Percentiles rank a stretch among this genome's conserved stretches.
These are phyloP conservation scores for Mesopsocus fuscifrons DNA, from an alignment of 2,888 invertebrate genomes.

Conservation along the genomic window DNA sequence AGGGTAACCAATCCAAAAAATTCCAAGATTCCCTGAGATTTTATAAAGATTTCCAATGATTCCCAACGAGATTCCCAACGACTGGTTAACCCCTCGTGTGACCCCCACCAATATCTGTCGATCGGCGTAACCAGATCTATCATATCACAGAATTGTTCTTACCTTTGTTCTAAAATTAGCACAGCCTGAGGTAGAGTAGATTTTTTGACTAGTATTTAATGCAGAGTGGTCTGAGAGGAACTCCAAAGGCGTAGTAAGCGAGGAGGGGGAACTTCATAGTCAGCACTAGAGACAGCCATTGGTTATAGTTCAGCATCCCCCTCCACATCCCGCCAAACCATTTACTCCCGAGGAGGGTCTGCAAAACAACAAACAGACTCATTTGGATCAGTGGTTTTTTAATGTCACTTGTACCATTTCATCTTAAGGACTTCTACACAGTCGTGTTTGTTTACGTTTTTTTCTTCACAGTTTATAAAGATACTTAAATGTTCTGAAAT, in stretches of 20 bases:
- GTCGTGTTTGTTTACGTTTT: no score
- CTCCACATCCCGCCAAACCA: slow-evolving; percentile 29
- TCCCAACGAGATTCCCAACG: no score
- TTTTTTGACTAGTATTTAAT: no score
- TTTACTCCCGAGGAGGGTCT: slow-evolving; percentile 21
- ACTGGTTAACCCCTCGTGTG: no score
- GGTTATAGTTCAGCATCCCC: slow-evolving; percentile 38
- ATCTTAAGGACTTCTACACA: no score
- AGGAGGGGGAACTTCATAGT: slow-evolving; percentile 48
- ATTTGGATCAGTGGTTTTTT: background rate
- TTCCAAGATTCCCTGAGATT: no score
- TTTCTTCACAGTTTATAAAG: no score
- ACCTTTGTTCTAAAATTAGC: background rate
- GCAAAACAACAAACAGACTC: slow-evolving; percentile 2
- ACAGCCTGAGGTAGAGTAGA: no score
- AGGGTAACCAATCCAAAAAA: no score
- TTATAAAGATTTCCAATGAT: background rate
- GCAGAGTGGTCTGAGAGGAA: background rate
- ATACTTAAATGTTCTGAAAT: no score
- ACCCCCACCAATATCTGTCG: no score
- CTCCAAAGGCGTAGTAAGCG: slow-evolving; percentile 40
- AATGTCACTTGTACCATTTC: background rate
- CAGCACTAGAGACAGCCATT: slow-evolving; percentile 35
- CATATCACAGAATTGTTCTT: background rate
- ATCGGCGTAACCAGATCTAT: background rate